phyloP scores from a whole-genome alignment of 2,797 vertebrate genomes.

The Silurus aristotelis region DNA sequence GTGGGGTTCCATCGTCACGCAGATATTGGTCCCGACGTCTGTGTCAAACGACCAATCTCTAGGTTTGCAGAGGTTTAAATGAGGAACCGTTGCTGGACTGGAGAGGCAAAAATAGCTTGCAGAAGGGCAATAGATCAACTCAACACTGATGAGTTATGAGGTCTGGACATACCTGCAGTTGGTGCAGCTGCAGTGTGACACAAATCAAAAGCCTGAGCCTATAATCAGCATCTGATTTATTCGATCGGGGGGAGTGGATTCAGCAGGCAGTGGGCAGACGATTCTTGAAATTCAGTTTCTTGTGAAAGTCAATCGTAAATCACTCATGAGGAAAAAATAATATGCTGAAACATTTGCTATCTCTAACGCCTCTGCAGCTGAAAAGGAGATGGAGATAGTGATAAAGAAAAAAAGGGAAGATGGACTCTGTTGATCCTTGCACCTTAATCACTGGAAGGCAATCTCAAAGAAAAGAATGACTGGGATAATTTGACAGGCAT shows the following conservation, averaged over 20 bases:
- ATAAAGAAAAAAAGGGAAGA: conserved; percentile 23
- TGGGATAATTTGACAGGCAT: conserved; percentile 25
- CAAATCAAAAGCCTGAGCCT: conserved; percentile 64
- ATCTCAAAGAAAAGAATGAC: neutral
- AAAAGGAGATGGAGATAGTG: neutral
- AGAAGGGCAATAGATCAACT: conserved; percentile 51
- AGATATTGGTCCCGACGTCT: conserved; percentile 55
- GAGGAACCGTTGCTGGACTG: conserved; percentile 14
- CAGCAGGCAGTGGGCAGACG: conserved; percentile 13
- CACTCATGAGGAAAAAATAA: neutral
- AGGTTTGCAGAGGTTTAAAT: conserved; percentile 9
- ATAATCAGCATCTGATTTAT: conserved; percentile 54
- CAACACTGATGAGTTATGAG: conserved; percentile 54
- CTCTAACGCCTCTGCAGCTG: neutral
- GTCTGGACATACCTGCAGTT: conserved; percentile 64
- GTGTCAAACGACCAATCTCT: conserved; percentile 63
- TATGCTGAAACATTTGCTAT: neutral
- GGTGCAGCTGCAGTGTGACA: conserved; percentile 66
- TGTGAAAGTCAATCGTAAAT: conserved; percentile 39
- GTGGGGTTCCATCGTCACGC: conserved; percentile 62
- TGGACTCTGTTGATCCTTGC: conserved; percentile 23
- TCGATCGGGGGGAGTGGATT: neutral
- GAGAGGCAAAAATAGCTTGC: conserved; percentile 37
- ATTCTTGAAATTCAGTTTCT: conserved; percentile 33
- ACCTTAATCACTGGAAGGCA: conserved; percentile 26